Base-by-base conservation (phyloP, 1,140 invertebrate genomes). In the Micrasema longulum region DNA sequence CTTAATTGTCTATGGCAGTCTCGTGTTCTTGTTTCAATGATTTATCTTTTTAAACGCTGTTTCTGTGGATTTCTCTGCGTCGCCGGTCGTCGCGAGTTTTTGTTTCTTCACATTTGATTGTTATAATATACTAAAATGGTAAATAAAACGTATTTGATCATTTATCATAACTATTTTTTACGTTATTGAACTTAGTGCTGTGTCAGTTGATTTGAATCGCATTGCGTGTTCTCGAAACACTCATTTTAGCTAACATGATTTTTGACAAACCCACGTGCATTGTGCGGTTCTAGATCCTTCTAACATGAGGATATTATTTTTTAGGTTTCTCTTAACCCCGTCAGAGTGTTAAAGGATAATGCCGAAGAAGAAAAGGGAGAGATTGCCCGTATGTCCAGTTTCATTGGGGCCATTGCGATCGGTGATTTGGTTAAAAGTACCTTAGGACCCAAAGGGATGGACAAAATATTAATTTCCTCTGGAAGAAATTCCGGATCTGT, bases 391-490 rank as follows among this genome's bases (percentile, higher is more conserved):
- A 84, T 99, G 84, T 99, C 97, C 41, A 96, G 95, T 78, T 99
- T 99, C 82, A 92, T 99, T 77, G 98, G 98, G 47, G 98, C 97
- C 20, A 99, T 98, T 80, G 96, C 97, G 4, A 97, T 99, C 79
- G 98, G 98, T 14, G 98, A 99, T 85, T 87, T 99, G 52, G 94
- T 99, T 0, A 99, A 99, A 83, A 97, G 95, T 69, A 99, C 98
- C 10, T 87, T 99, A 11, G 98, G 98, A 14, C 98, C 98, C 12
- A 99, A 99, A 86, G 98, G 98, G 80, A 99, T 99, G 98, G 98
- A 99, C 82, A 99, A 99, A 88, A 99, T 99, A 78, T 85, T 99
- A 9, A 91, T 97, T n/a, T 90, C 93, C 45, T 87, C 89, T 77
- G 92, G 95, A 14, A 88, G 94, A 75, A 92, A 91, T 81, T 88